Percentiles rank a stretch among this genome's conserved stretches.
These are phyloP conservation scores for Macrocentrus cingulum DNA, from an alignment of 1,140 invertebrate genomes.

Conservation along the genomic window DNA sequence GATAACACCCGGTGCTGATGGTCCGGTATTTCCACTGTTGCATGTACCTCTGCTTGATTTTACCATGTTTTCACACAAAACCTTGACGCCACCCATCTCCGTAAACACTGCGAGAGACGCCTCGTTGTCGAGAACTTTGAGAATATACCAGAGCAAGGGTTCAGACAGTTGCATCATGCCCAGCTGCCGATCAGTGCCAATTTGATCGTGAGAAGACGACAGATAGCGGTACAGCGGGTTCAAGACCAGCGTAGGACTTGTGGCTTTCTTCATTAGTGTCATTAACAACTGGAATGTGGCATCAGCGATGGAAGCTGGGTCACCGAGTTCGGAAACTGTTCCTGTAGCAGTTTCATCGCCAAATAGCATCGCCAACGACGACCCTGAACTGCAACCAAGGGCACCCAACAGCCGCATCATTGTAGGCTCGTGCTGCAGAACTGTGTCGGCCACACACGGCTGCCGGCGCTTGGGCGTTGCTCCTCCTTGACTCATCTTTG, in stretches of 20 bases:
- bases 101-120: constrained; percentile 69
- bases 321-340: constrained; percentile 56
- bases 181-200: constrained; percentile 39
- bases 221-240: constrained; percentile 76
- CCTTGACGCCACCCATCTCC: constrained; percentile 63
- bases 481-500: constrained; percentile 38
- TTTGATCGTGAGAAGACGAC: constrained; percentile 55
- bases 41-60: constrained; percentile 55
- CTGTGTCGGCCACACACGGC: constrained; percentile 76
- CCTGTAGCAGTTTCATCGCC: constrained; percentile 42
- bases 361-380: constrained; percentile 65
- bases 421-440: constrained; percentile 74
- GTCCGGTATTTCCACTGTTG: constrained; percentile 21
- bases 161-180: constrained; percentile 68
- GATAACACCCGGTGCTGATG: constrained; percentile 52
- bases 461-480: constrained; percentile 50
- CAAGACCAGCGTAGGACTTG: constrained; percentile 72
- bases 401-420: constrained; percentile 81
- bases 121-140: constrained; percentile 71
- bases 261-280: constrained; percentile 70
- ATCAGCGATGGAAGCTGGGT: constrained; percentile 75
- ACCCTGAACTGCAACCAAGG: constrained; percentile 70
- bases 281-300: constrained; percentile 80
- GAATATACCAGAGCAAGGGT: constrained; percentile 73
- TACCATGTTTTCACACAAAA: constrained; percentile 65